Evolutionary conservation across 2,113 vertebrate genomes (phyloP), one percentile per base, ranked within the genome.

Genomic region (Condylura cristata): DNA sequence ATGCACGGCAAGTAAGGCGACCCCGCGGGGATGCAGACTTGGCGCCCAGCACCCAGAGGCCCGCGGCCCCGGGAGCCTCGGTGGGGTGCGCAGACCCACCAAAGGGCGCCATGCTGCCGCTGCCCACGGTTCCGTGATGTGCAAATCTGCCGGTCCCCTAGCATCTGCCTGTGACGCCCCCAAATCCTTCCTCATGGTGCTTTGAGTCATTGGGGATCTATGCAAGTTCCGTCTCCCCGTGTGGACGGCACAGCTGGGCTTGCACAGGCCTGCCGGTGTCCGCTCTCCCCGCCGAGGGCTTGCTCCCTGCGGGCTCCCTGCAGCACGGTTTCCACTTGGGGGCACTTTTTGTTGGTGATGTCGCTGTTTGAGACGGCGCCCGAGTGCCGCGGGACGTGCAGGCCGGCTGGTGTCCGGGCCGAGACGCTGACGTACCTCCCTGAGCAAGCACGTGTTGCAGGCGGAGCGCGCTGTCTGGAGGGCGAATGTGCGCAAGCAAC

Each of bases 321-420:
- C 14, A 18, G 20, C 34, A 13, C 0, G 0, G 1, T 66, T n/a
- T 39, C 2, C 8, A 1, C 4, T 0, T 20, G 48, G 44, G 72
- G 61, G 11, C 34, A 30, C 41, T 63, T 84, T 32, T 63, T 17
- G 11, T 46, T 51, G 34, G 46, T 58, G 30, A 74, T 26, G 30
- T 65, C 2, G 7, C 32, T 87, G 51, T 56, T 89, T 58, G 18
- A 48, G 34, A 20, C 53, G 61, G 8, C 53, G 87, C 65, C 26
- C 30, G 20, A 12, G 17, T 0, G 0, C 3, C 4, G 28, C 34
- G 26, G 13, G 6, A 11, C 20, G 14, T 65, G 16, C 51, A 22
- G 18, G 20, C 53, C 32, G 17, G 11, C 46, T 30, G 0, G 14
- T n/a, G 24, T 56, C 44, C 24, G 5, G 60, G 28, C 65, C 12